Conservation (phyloP, 1,140 invertebrate species). For the Phocides pigmalion region DNA sequence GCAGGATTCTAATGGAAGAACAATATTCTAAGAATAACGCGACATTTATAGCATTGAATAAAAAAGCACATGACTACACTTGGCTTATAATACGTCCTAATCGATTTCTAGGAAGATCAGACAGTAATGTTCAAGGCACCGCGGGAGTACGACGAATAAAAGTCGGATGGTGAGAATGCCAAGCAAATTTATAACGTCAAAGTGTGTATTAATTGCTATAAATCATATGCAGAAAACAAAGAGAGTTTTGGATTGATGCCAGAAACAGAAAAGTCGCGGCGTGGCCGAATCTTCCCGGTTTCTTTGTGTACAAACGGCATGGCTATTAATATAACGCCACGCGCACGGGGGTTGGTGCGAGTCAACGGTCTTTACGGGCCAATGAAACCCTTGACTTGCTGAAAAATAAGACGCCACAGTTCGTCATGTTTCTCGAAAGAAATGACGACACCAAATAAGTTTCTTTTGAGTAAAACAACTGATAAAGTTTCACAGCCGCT, state of each 20-base stretch:
- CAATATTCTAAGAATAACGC: not conserved
- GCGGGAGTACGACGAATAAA: slow-evolving; percentile 26
- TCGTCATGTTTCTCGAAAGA: not conserved
- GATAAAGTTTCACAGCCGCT: no score
- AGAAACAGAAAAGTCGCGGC: slow-evolving; percentile 43
- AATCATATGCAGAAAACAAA: slow-evolving; percentile 70
- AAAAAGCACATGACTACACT: slow-evolving; percentile 21
- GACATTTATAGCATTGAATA: not conserved
- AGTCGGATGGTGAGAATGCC: slow-evolving; percentile 37
- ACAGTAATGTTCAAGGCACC: slow-evolving; percentile 27
- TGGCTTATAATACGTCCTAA: not conserved
- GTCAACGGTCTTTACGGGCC: slow-evolving; percentile 50
- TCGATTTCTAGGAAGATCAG: slow-evolving; percentile 21
- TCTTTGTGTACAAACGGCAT: slow-evolving; percentile 62
- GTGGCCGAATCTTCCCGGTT: slow-evolving; percentile 45
- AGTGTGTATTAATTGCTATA: slow-evolving; percentile 52
- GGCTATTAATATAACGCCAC: slow-evolving; percentile 56
- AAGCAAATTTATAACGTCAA: slow-evolving; percentile 46
- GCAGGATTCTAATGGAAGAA: not conserved
- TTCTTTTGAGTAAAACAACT: no score
- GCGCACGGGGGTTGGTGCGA: slow-evolving; percentile 43
- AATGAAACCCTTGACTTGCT: slow-evolving; percentile 15
- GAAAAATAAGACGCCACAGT: slow-evolving; percentile 22
- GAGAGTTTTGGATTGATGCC: slow-evolving; percentile 57
- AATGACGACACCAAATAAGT: not conserved